phyloP scores from a whole-genome alignment of 2,113 vertebrate genomes.

The Eclectus roratus region DNA sequence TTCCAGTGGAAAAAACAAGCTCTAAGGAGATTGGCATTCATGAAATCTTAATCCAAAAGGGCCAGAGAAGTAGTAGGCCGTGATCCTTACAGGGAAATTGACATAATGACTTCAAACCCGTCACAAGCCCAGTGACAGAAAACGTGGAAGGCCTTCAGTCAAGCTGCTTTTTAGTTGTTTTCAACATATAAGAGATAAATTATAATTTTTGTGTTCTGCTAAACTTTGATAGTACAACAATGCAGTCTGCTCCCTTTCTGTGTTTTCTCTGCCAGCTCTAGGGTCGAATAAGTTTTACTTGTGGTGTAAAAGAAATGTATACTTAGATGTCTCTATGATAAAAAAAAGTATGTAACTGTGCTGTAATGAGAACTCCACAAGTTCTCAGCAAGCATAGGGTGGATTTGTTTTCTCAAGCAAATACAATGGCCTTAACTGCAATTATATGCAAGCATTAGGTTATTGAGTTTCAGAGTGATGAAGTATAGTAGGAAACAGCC shows the following conservation, averaged over 20 bases:
- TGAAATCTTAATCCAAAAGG: slow-evolving; percentile 28
- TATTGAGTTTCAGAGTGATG: neutral
- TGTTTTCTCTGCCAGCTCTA: neutral
- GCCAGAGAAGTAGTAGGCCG: slow-evolving; percentile 1
- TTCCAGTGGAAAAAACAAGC: slow-evolving; percentile 41
- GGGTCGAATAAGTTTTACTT: neutral
- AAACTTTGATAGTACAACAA: neutral
- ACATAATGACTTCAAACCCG: slow-evolving; percentile 15
- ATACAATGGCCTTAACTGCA: neutral
- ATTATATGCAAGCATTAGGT: neutral
- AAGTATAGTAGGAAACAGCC: neutral
- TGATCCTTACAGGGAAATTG: neutral
- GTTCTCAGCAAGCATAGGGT: neutral
- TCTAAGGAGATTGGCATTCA: slow-evolving; percentile 8
- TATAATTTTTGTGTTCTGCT: neutral
- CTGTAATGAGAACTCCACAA: neutral
- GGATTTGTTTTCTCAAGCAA: slow-evolving; percentile 3
- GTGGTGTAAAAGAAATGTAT: neutral
- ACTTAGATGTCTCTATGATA: neutral
- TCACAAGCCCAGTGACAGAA: slow-evolving; percentile 15
- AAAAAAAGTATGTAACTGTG: neutral
- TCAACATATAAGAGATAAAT: neutral
- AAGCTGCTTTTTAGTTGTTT: neutral
- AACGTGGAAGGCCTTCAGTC: neutral
- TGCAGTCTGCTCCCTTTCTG: neutral